Conservation (phyloP, 2,113 vertebrate species). For the Esox niger region DNA sequence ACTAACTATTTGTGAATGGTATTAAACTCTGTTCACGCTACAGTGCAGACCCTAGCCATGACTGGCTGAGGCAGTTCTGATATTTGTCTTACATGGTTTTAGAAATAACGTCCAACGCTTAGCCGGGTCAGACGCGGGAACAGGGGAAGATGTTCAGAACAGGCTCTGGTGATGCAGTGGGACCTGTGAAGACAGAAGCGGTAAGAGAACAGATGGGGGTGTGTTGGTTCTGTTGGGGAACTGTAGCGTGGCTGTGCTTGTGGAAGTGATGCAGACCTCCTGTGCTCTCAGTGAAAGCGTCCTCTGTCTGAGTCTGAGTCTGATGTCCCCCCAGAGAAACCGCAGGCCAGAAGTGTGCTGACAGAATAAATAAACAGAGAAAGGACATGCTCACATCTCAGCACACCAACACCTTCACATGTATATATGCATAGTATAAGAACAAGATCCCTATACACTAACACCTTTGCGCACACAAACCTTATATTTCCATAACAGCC, state of each 20-base stretch:
- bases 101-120: too few relatives aligned
- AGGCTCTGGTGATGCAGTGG: constrained; percentile 20
- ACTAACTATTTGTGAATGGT: neutral
- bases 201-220: constrained; percentile 15
- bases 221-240: neutral
- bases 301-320: constrained; percentile 49
- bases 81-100: too few relatives aligned
- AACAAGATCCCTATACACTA: constrained; percentile 14
- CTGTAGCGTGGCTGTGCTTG: constrained; percentile 9
- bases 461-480: constrained; percentile 16
- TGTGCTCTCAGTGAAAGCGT: constrained; percentile 59
- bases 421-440: constrained; percentile 37
- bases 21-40: neutral
- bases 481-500: constrained; percentile 16
- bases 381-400: constrained; percentile 42
- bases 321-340: constrained; percentile 62
- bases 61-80: too few relatives aligned
- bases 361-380: constrained; percentile 69
- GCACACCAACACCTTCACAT: constrained; percentile 58
- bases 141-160: too few relatives aligned
- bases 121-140: too few relatives aligned
- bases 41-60: too few relatives aligned
- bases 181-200: constrained; percentile 4
- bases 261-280: constrained; percentile 49
- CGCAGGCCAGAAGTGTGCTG: constrained; percentile 63